Evolutionary conservation across 2,797 vertebrate species (phyloP).

Genomic region (Sebastes minor): DNA sequence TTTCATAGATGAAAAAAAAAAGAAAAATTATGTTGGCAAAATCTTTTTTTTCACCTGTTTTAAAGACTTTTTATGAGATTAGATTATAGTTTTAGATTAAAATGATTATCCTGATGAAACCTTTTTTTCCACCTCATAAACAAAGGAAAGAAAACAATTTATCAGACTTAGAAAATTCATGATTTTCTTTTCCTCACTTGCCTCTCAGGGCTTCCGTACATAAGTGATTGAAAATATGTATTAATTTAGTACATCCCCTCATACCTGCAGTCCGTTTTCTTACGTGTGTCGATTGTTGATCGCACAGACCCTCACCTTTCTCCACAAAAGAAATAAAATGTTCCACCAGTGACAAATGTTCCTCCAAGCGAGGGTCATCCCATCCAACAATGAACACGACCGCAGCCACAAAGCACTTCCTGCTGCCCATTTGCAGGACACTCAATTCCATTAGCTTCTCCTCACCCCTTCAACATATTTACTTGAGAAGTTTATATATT

Average conservation of each 20-base stretch:
- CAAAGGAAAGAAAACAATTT: no score
- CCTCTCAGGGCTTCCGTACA: not conserved
- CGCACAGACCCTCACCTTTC: not conserved
- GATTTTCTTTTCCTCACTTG: not conserved
- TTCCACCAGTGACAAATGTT: slow-evolving; percentile 4
- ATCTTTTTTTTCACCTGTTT: no score
- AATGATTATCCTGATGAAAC: no score
- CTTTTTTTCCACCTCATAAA: no score
- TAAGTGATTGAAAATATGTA: not conserved
- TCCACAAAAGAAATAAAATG: not conserved
- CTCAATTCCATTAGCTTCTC: slow-evolving; percentile 57
- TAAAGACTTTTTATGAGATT: no score
- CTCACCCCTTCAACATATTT: slow-evolving; percentile 34
- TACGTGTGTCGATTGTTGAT: not conserved
- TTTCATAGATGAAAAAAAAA: no score
- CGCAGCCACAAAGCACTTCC: slow-evolving; percentile 23
- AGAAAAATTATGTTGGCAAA: no score
- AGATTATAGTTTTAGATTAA: no score
- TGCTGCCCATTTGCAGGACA: slow-evolving; percentile 39
- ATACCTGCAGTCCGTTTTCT: not conserved
- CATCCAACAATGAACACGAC: slow-evolving; percentile 13
- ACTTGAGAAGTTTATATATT: slow-evolving; percentile 37
- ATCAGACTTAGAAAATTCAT: no score
- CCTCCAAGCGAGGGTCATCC: slow-evolving; percentile 23
- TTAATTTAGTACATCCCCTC: not conserved